Conservation (phyloP, 2,888 invertebrate species). For the Linyphia triangularis region DNA sequence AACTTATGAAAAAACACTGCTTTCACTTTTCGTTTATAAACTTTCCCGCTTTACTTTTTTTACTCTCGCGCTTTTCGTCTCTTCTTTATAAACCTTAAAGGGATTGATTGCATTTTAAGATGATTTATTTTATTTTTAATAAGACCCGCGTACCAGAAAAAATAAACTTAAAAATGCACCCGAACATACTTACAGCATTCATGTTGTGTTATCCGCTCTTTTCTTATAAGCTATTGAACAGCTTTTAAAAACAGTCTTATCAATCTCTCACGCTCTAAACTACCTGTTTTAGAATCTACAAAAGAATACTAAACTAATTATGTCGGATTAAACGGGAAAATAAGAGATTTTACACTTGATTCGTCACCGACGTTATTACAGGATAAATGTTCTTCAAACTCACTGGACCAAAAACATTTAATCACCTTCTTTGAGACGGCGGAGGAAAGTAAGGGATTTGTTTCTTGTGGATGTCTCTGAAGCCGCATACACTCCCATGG, state of each 20-base stretch:
- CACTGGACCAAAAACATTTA: constrained; percentile 62
- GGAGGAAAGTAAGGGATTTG: neutral
- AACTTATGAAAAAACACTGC: neutral
- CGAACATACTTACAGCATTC: neutral
- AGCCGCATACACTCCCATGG: constrained; percentile 11
- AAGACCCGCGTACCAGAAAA: neutral
- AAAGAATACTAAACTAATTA: constrained; percentile 67
- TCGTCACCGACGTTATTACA: constrained; percentile 44
- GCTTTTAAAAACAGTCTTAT: constrained; percentile 45
- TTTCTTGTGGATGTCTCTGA: constrained; percentile 6
- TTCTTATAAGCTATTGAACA: constrained; percentile 32
- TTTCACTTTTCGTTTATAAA: constrained; percentile 10
- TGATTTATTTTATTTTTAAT: constrained; percentile 14
- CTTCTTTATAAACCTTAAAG: constrained; percentile 1
- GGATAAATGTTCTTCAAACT: constrained; percentile 61
- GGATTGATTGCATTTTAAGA: constrained; percentile 40
- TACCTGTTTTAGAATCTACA: constrained; percentile 20
- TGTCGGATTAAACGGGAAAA: constrained; percentile 56
- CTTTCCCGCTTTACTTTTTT: constrained; percentile 9
- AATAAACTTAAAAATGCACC: neutral
- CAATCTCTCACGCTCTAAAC: constrained; percentile 39
- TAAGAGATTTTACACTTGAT: constrained; percentile 65
- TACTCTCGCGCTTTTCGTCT: neutral
- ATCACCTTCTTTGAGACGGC: constrained; percentile 44
- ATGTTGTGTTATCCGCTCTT: constrained; percentile 11